phyloP scores from a whole-genome alignment of 2,888 invertebrate species.

The Leptinotarsa juncta region DNA sequence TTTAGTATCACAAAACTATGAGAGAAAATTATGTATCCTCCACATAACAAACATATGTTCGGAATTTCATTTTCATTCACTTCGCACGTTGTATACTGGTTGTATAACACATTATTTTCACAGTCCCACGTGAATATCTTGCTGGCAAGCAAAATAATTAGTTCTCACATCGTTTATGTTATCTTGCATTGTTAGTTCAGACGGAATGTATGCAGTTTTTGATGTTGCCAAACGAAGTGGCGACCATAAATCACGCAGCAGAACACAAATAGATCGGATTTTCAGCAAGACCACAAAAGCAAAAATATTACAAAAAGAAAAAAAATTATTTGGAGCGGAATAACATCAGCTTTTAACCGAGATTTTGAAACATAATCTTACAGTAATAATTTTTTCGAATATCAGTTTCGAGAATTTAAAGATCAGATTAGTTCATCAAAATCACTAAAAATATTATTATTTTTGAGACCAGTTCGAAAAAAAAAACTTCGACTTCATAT shows the following conservation, averaged over 20 bases:
- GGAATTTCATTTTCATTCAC: background rate
- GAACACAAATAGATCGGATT: background rate
- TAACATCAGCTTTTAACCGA: background rate
- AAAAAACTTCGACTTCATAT: too few relatives aligned
- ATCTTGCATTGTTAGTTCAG: conserved; percentile 5
- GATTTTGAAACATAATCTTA: too few relatives aligned
- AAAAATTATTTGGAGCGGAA: background rate
- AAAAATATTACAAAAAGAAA: background rate
- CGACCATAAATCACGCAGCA: background rate
- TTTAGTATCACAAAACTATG: too few relatives aligned
- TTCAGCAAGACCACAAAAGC: background rate
- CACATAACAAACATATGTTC: background rate
- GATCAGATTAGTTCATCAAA: too few relatives aligned
- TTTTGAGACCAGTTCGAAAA: too few relatives aligned
- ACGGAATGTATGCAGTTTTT: conserved; percentile 15
- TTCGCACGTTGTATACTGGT: conserved; percentile 3
- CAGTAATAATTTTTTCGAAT: too few relatives aligned
- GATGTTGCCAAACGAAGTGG: conserved; percentile 11
- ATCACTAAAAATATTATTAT: too few relatives aligned
- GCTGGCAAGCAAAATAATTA: conserved; percentile 17
- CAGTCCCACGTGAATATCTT: background rate
- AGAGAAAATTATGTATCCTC: too few relatives aligned
- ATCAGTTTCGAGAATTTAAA: too few relatives aligned
- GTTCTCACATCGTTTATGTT: conserved; percentile 6
- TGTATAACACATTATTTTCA: background rate